Evolutionary conservation across 2,888 invertebrate species (phyloP), one percentile per base, ranked within the genome.

Genomic region (Ochropacha duplaris): DNA sequence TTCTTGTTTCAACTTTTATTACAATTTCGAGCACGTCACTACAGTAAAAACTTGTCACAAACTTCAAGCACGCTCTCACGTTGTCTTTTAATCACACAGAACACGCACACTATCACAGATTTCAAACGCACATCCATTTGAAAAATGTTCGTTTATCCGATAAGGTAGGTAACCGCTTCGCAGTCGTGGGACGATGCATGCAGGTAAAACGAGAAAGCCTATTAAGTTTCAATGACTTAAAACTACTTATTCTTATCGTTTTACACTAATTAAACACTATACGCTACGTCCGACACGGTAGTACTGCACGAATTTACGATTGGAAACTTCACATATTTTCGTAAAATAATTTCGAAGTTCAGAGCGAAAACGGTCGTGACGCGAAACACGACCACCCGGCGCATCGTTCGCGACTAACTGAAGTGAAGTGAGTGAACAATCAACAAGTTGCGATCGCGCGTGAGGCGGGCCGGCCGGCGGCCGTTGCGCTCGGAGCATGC

Each of bases 131-230:
- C 90, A 90, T 90, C 88, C 90, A 92, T 92, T 92, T 91, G 88
- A 91, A 92, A 91, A 90, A 88, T 88, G 87, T 92, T 86, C 91
- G 90, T 91, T 91, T 90, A 89, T 90, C 89, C 90, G 86, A 90
- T 88, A 89, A 86, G 80, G 83, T 77, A 84, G 86, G 84, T 86
- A 87, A 4, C 28, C 28, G 89, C 88, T 86, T 82, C 80, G 83
- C 85, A 83, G 79, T 85, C 88, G 90, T 87, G 89, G 87, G 90
- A 85, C 87, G 86, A 87, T 80, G 83, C 87, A 88, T 88, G 89
- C 91, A 92, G 92, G 91, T 92, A 91, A 87, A 87, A 86, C 86
- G 87, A 87, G 86, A 86, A 82, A 88, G 86, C 90, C 87, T 90
- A 88, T 84, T 86, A 88, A 86, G 87, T 90, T 91, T 84, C 86